Evolutionary conservation across 2,888 invertebrate genomes (phyloP), one percentile per base, ranked within the genome.

Genomic region (Epinotia bilunana): DNA sequence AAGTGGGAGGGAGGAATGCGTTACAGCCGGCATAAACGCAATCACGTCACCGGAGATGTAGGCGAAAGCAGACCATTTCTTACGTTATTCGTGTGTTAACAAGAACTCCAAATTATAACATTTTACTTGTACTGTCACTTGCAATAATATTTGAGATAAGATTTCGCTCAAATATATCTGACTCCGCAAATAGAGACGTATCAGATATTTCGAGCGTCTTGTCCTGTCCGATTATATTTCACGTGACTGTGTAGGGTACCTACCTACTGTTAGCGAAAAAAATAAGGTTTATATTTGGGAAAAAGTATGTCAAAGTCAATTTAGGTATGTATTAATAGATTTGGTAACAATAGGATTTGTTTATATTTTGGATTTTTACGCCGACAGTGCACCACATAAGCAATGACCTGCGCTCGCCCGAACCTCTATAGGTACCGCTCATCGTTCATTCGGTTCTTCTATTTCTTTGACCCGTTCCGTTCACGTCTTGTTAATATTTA

Each of bases 381-480:
- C 6, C 6, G 6, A 53, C 39, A 39, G 39, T n/a, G 13, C 53
- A 53, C 53, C 53, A 53, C 53, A n/a, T 53, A 53, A 53, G 53
- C 53, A 16, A 53, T n/a, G 16, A 7, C n/a, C 53, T 53, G 53
- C 53, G 16, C 53, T 53, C 53, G n/a, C n/a, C n/a, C 5, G 53
- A 6, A 7, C 53, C 53, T 53, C 53, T 53, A 53, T 53, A n/a
- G n/a, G n/a, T n/a, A 53, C 76, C 80, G 78, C 79, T 28, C 28
- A 6, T 72, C 78, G 77, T 74, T 78, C 80, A 69, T 60, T 69
- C 60, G 67, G 76, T 77, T 78, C 71, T 79, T 80, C 77, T 77
- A 76, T 79, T 79, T 72, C 79, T 76, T 77, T 76, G 73, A 68
- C 73, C 61, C 72, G 39, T 76, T 74, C 63, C 49, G 62, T 77